Conservation (phyloP, 30 jellyfish, hydroid and myxozoan species). For the Aurelia aurita complex sp. Pacific region DNA sequence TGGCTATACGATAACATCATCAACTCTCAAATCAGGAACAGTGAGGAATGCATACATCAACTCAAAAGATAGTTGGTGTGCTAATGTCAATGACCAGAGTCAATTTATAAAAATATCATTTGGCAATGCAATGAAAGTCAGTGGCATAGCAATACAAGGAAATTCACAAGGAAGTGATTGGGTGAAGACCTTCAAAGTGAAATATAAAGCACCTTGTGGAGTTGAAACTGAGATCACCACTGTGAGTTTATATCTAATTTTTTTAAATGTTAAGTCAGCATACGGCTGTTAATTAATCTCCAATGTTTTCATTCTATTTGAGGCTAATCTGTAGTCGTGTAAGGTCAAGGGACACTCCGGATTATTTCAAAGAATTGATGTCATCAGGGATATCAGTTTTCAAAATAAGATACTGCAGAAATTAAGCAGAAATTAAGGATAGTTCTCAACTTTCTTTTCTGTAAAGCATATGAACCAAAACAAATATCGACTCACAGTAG, state of each 20-base stretch:
- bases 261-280: too few relatives aligned
- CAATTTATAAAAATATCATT: neutral
- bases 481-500: too few relatives aligned
- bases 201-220: conserved; percentile 16
- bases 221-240: conserved; percentile 3
- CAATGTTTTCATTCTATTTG: too few relatives aligned
- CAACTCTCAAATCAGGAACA: conserved; percentile 5
- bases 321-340: too few relatives aligned
- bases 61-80: neutral
- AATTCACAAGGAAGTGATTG: neutral
- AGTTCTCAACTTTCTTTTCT: too few relatives aligned
- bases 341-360: too few relatives aligned
- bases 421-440: too few relatives aligned
- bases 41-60: neutral
- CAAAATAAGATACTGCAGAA: too few relatives aligned
- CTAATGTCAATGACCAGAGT: neutral
- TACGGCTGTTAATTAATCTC: too few relatives aligned
- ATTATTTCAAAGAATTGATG: too few relatives aligned
- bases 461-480: too few relatives aligned
- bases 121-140: neutral
- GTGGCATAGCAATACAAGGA: conserved; percentile 1
- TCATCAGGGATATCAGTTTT: too few relatives aligned
- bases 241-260: neutral
- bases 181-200: conserved; percentile 5
- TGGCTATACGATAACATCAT: neutral